Percentiles rank a stretch among this genome's conserved stretches.
phyloP scores from a whole-genome alignment of 2,113 vertebrate species.

The Hemiscyllium ocellatum region DNA sequence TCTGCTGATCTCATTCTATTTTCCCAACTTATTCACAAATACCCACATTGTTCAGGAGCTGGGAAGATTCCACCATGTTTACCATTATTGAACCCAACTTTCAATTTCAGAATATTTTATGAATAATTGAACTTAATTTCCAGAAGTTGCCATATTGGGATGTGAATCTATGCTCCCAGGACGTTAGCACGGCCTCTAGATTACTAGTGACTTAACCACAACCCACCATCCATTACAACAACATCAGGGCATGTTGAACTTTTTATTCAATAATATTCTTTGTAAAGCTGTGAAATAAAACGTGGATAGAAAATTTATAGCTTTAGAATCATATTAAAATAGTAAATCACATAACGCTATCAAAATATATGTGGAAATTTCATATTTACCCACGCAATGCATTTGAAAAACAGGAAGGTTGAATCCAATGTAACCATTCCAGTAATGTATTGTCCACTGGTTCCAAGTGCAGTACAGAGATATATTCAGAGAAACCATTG shows the following conservation, averaged over 20 bases:
- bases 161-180: too few species aligned
- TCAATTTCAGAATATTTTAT: too few species aligned
- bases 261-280: background rate
- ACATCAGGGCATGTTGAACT: background rate
- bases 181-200: too few species aligned
- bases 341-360: background rate
- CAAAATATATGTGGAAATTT: background rate
- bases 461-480: conserved; percentile 38
- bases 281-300: background rate
- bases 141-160: too few species aligned
- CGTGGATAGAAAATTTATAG: background rate
- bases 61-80: too few species aligned
- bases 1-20: too few species aligned
- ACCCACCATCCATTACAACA: background rate
- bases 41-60: too few species aligned
- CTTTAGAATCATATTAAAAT: background rate
- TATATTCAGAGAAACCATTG: conserved; percentile 47
- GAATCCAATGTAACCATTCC: conserved; percentile 69
- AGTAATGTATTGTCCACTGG: conserved; percentile 47
- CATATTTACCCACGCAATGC: conserved; percentile 49
- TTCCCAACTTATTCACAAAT: too few species aligned
- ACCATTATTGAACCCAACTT: too few species aligned
- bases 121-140: too few species aligned
- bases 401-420: conserved; percentile 57
- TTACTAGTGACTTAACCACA: too few species aligned